These are phyloP conservation scores for Sarotherodon lohbergeri DNA, from an alignment of 2,113 vertebrate species.

Conservation along the genomic window DNA sequence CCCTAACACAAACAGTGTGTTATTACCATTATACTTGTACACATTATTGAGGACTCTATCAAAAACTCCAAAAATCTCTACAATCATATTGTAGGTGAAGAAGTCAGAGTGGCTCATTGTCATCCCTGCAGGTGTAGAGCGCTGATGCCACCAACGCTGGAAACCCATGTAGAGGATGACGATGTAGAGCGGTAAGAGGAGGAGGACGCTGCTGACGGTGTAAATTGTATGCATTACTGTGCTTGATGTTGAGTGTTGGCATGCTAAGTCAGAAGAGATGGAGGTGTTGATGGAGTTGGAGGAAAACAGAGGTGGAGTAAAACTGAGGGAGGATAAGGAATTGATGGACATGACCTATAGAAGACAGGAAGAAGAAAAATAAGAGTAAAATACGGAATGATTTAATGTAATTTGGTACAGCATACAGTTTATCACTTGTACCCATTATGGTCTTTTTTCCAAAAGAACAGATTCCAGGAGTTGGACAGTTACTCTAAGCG, in stretches of 20 bases:
- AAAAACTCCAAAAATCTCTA: not conserved
- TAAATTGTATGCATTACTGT: rapidly evolving
- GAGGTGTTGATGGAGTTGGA: not conserved
- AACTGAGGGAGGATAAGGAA: not conserved
- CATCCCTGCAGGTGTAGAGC: not conserved
- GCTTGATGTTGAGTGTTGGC: not conserved
- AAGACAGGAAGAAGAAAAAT: not conserved
- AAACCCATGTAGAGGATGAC: not conserved
- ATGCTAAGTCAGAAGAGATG: not conserved
- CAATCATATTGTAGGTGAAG: not conserved
- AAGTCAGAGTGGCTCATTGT: not conserved
- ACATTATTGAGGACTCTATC: rapidly evolving
- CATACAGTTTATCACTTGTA: not conserved
- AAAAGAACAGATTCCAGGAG: not conserved
- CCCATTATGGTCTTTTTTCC: too few relatives aligned
- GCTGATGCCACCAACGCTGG: not conserved
- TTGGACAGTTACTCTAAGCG: rapidly evolving
- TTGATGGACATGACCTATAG: not conserved
- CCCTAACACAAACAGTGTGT: rapidly evolving
- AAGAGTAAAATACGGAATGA: not conserved
- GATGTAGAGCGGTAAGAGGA: not conserved
- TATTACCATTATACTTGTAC: rapidly evolving
- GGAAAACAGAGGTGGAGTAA: not conserved
- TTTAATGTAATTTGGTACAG: not conserved
- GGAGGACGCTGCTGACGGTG: rapidly evolving